phyloP scores from a whole-genome alignment of 2,888 invertebrate genomes.

The Entomobrya multifasciata region DNA sequence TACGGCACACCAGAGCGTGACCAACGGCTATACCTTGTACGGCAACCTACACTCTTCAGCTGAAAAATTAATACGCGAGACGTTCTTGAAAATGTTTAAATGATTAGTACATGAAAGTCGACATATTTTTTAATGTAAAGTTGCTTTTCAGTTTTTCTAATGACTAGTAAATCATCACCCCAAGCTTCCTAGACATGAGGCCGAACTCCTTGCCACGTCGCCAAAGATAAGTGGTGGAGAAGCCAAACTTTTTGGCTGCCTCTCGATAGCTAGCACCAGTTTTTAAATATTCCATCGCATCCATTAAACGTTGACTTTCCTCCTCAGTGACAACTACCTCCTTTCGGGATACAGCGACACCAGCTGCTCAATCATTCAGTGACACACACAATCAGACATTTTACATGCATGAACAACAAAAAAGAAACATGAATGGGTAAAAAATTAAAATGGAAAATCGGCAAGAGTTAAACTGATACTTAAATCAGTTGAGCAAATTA shows the following conservation, averaged over 20 bases:
- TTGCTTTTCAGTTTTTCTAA: not conserved
- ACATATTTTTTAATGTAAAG: too few relatives aligned
- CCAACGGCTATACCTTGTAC: too few relatives aligned
- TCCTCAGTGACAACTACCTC: conserved; percentile 70
- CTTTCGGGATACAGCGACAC: conserved; percentile 60
- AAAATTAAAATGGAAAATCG: not conserved
- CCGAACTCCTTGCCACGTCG: conserved; percentile 73
- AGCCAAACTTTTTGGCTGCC: conserved; percentile 75
- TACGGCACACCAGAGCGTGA: conserved; percentile 17
- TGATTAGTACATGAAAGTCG: too few relatives aligned
- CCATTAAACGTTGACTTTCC: conserved; percentile 66
- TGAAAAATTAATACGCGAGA: too few relatives aligned
- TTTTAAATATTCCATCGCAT: conserved; percentile 74
- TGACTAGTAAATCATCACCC: conserved; percentile 62
- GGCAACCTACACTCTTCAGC: too few relatives aligned
- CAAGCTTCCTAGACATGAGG: conserved; percentile 74
- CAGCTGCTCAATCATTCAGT: conserved; percentile 39
- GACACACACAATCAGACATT: conserved; percentile 47
- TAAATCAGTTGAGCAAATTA: too few relatives aligned
- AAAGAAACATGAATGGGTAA: not conserved
- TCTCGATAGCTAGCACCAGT: conserved; percentile 74
- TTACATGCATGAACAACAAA: conserved; percentile 28
- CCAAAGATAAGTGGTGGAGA: conserved; percentile 76
- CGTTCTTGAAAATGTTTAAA: too few relatives aligned
- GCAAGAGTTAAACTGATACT: not conserved